phyloP scores from a whole-genome alignment of 1,140 invertebrate species.

The Micrasema minimum region DNA sequence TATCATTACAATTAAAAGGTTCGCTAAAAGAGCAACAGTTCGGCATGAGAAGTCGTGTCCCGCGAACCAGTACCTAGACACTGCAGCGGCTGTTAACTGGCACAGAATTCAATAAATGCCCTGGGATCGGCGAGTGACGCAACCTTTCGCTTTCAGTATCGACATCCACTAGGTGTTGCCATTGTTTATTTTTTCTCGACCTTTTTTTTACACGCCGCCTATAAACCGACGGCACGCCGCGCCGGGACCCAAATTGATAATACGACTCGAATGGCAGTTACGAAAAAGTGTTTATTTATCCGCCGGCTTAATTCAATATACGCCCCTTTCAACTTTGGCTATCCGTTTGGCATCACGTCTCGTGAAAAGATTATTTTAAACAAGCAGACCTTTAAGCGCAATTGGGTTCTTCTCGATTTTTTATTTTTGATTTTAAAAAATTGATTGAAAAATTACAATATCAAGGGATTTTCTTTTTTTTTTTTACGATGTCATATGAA shows the following conservation, averaged over 20 bases:
- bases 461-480: too few species aligned
- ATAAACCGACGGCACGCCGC: constrained; percentile 31
- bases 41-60: constrained; percentile 47
- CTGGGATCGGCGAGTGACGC: constrained; percentile 45
- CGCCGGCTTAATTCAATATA: constrained; percentile 43
- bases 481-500: too few species aligned
- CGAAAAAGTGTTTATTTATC: constrained; percentile 48
- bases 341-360: constrained; percentile 31
- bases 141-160: constrained; percentile 53
- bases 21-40: not conserved
- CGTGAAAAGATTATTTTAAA: constrained; percentile 30
- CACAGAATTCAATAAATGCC: constrained; percentile 47
- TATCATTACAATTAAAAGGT: too few species aligned
- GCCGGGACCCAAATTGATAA: constrained; percentile 28
- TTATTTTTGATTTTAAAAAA: too few species aligned
- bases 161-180: constrained; percentile 45
- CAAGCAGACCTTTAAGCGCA: constrained; percentile 5
- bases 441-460: too few species aligned
- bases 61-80: constrained; percentile 23
- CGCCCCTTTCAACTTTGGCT: constrained; percentile 35
- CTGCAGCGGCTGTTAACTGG: constrained; percentile 43
- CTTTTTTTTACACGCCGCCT: constrained; percentile 28
- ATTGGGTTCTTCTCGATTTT: too few species aligned
- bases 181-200: constrained; percentile 51
- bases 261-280: constrained; percentile 29